Base-by-base conservation (phyloP, 2,113 vertebrate species). In the Sceloporus tristichus region DNA sequence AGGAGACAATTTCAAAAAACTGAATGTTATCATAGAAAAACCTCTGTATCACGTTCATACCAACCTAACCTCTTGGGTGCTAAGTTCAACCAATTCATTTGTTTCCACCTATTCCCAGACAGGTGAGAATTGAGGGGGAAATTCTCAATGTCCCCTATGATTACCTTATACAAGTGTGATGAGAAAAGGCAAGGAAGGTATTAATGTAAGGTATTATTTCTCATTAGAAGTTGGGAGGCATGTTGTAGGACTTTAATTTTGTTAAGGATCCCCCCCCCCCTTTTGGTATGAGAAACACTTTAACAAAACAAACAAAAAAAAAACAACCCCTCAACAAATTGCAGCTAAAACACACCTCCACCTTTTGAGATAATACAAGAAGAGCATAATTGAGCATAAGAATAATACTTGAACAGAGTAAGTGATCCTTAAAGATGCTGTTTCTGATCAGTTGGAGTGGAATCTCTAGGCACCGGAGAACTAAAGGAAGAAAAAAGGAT, bases 331-430 rank as follows among this genome's bases (percentile, higher is more conserved):
- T 34, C 86, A 56, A 42, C 4, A 23, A 85, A 68, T 0, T 1
- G 16, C 27, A 53, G 40, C 62, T 48, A 53, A 86, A 77, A 68
- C 62, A 66, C 74, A 86, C 68, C 74, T 89, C 62, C 78, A 79
- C 79, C 68, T 92, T 88, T 62, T 42, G 82, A 66, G 86, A 3
- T 25, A 84, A 0, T 0, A 21, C 48, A 2, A 73, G 11, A 90
- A 85, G 59, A 74, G 10, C 4, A 9, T 80, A 89, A 88, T 83
- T 92, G 90, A 79, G 4, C 5, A 75, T 56, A 80, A 90, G 75
- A 91, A 84, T 79, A 90, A 74, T 84, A 19, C 84, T 95, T 90
- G 90, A 91, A 88, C 85, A 59, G 29, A 86, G 62, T 85, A 87
- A 91, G 87, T 21, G 62, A 88, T 88, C 83, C 66, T 71, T 77